Evolutionary conservation across 2,113 vertebrate species (phyloP).

Genomic region (Thermophis baileyi): DNA sequence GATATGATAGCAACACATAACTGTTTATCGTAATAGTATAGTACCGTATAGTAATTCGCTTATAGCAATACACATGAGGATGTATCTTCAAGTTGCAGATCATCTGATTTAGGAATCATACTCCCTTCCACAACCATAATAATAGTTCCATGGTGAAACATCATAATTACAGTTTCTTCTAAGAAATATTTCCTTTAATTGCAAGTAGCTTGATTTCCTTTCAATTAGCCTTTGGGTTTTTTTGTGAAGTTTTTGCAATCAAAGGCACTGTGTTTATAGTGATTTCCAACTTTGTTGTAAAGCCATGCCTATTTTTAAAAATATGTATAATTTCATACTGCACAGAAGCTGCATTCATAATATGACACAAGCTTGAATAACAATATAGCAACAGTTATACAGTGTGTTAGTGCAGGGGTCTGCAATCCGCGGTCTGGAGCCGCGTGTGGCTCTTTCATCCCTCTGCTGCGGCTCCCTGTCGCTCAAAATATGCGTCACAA

Average conservation of each 20-base stretch:
- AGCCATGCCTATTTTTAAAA: neutral
- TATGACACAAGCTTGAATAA: neutral
- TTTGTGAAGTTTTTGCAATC: neutral
- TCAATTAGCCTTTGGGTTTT: neutral
- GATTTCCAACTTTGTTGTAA: neutral
- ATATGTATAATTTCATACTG: neutral
- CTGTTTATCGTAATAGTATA: neutral
- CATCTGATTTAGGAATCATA: neutral
- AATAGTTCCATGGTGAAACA: neutral
- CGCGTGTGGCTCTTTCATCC: too few relatives aligned
- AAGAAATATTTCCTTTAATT: neutral
- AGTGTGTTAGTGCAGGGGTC: neutral
- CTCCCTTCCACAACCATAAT: neutral
- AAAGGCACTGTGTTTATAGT: neutral
- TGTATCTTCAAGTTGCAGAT: neutral
- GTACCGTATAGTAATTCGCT: neutral
- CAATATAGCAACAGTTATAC: neutral
- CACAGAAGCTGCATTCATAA: neutral
- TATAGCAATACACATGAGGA: neutral
- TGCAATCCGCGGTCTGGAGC: too few relatives aligned
- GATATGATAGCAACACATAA: neutral
- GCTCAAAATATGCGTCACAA: too few relatives aligned
- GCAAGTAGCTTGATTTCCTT: neutral
- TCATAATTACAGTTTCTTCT: neutral
- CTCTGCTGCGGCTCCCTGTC: too few relatives aligned